Percentiles rank a stretch among this genome's conserved stretches.
Evolutionary conservation across 2,888 invertebrate species (phyloP).

Genomic region (Uloborus plumipes): DNA sequence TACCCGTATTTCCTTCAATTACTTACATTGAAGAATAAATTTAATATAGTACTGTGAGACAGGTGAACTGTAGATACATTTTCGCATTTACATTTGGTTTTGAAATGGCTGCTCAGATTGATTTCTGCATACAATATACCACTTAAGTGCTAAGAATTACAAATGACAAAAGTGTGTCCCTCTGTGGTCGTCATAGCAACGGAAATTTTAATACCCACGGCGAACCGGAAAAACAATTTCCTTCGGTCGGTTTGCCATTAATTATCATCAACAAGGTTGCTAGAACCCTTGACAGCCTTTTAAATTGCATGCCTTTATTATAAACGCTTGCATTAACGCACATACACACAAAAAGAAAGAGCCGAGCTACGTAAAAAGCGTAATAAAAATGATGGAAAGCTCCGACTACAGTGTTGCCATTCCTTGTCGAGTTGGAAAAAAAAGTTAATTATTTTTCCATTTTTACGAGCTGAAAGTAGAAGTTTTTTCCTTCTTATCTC

Average conservation of each 20-base stretch:
- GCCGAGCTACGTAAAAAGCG: slow-evolving; percentile 39
- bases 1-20: too few species aligned
- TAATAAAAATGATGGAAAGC: slow-evolving; percentile 59
- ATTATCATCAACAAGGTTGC: slow-evolving; percentile 58
- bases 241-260: slow-evolving; percentile 48
- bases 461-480: slow-evolving; percentile 51
- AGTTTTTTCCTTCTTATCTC: slow-evolving; percentile 23
- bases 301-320: slow-evolving; percentile 59
- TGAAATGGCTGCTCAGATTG: too few species aligned
- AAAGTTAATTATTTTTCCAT: slow-evolving; percentile 61
- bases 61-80: too few species aligned
- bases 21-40: too few species aligned
- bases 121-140: too few species aligned
- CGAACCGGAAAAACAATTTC: slow-evolving; percentile 55
- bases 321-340: slow-evolving; percentile 55
- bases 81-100: too few species aligned
- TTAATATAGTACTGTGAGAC: too few species aligned
- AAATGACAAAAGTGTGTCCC: slow-evolving; percentile 21
- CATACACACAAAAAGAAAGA: slow-evolving; percentile 12
- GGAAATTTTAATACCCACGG: slow-evolving; percentile 32
- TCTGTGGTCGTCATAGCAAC: slow-evolving; percentile 38
- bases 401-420: slow-evolving; percentile 42
- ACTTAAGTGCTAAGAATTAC: slow-evolving; percentile 1
- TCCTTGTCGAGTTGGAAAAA: slow-evolving; percentile 33
- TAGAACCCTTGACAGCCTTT: slow-evolving; percentile 51